Base-by-base conservation (phyloP, 1,140 invertebrate species). In the Archivesica marissinica region DNA sequence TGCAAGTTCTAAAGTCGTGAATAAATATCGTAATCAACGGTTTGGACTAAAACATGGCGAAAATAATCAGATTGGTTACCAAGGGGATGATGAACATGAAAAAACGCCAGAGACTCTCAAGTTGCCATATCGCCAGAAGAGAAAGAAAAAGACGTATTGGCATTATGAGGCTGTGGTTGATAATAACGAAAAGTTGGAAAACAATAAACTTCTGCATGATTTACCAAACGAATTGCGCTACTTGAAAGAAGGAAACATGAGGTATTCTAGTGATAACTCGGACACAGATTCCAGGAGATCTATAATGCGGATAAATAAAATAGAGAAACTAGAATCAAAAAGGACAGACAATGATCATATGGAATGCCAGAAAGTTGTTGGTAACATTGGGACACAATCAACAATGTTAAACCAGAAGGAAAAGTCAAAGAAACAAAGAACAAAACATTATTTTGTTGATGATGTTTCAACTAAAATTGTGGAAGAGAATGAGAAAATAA, bases 41-140 rank as follows among this genome's bases (percentile, higher is more conserved):
- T 30, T 54, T 44, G 59, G 35, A 50, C 20, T 33, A 17, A 17
- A 6, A 3, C 35, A 64, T 0, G 20, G 17, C 47, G 77, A 80
- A 25, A 80, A 35, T 66, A 68, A 30, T 30, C 54, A 23, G 23
- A 80, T 9, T 72, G 79, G 79, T 47, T 81, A 81, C 47, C 79
- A 84, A 50, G 81, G 72, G 2, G 81, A 76, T 61, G 81, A 84
- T 75, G 72, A 84, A 41, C 30, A 39, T 56, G 81, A 76, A 74
- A 70, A 9, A 61, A 74, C 64, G 13, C 64, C 64, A 17, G 28
- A 35, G 2, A 38, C 20, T 0, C 13, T 20, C 17, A 68, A 61
- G 7, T 41, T 50, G 11, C 56, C 39, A 17, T 2, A 39, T 0
- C 30, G 13, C n/a, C 41, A 28, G n/a, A 72, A 47, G 41, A 72